These are phyloP conservation scores for Ceratina calcarata DNA, from an alignment of 1,140 invertebrate species.

Conservation along the genomic window DNA sequence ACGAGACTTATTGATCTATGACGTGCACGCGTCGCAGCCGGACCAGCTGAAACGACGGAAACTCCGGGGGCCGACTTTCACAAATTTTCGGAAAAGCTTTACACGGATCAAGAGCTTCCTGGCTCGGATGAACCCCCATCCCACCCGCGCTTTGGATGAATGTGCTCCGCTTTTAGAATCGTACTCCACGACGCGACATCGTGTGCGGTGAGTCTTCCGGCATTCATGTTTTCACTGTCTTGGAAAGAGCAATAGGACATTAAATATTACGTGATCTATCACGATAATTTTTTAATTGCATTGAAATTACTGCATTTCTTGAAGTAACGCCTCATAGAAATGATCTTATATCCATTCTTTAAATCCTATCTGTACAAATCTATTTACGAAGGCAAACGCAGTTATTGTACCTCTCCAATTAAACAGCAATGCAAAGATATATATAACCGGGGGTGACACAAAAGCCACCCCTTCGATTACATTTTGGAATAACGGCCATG, in stretches of 20 bases:
- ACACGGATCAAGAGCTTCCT: slow-evolving; percentile 45
- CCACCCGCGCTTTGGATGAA: slow-evolving; percentile 1
- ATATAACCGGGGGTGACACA: background rate
- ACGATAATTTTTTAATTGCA: too few species aligned
- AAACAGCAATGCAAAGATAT: background rate
- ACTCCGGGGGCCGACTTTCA: slow-evolving; percentile 40
- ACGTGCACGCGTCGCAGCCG: slow-evolving; percentile 69
- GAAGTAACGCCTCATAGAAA: too few species aligned
- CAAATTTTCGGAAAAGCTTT: slow-evolving; percentile 52
- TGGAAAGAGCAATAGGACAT: background rate
- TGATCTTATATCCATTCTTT: too few species aligned
- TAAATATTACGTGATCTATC: too few species aligned
- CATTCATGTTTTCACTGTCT: slow-evolving; percentile 1
- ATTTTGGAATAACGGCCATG: background rate
- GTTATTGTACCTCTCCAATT: background rate
- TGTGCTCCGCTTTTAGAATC: slow-evolving; percentile 41
- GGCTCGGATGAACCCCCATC: background rate
- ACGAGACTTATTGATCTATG: slow-evolving; percentile 74
- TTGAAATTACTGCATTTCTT: too few species aligned
- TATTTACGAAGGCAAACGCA: background rate
- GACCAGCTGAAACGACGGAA: slow-evolving; percentile 28
- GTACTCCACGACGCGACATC: background rate
- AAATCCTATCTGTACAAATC: background rate
- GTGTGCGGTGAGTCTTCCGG: background rate
- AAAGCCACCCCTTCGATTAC: background rate